A percentile compares a stretch with the other conserved stretches of the same genome.
Conservation (phyloP, 2,797 vertebrate species). For the Mycteria americana region DNA sequence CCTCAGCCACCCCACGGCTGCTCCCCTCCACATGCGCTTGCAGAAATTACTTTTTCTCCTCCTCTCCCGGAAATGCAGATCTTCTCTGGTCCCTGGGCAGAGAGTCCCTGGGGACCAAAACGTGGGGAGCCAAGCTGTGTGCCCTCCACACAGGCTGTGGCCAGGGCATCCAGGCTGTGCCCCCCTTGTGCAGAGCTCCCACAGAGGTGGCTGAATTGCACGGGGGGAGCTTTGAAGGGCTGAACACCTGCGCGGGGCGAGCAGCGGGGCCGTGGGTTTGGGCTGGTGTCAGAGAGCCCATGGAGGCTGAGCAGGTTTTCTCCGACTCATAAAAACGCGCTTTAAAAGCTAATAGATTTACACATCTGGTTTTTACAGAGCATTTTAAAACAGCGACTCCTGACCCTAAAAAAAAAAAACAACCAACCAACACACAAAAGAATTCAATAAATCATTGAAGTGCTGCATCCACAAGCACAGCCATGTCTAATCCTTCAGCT, state of each 20-base stretch:
- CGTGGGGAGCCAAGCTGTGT: not conserved
- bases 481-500: slow-evolving; percentile 31
- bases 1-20: not conserved
- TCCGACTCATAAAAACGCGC: slow-evolving; percentile 10
- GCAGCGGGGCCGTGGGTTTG: accelerated
- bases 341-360: slow-evolving; percentile 36
- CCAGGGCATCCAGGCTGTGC: not conserved
- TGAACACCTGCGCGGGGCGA: not conserved
- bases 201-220: not conserved
- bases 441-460: slow-evolving; percentile 63
- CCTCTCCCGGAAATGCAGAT: not conserved
- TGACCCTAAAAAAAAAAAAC: slow-evolving; percentile 35
- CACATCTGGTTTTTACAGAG: slow-evolving; percentile 5
- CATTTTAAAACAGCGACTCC: slow-evolving; percentile 52
- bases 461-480: not conserved
- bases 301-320: not conserved
- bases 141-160: not conserved
- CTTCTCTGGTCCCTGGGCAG: not conserved
- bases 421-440: not conserved
- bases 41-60: not conserved
- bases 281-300: not conserved
- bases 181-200: not conserved
- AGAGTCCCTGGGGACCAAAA: not conserved
- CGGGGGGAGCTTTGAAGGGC: not conserved
- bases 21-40: accelerated